phyloP scores from a whole-genome alignment of 2,113 vertebrate species.

The Salvelinus alpinus region DNA sequence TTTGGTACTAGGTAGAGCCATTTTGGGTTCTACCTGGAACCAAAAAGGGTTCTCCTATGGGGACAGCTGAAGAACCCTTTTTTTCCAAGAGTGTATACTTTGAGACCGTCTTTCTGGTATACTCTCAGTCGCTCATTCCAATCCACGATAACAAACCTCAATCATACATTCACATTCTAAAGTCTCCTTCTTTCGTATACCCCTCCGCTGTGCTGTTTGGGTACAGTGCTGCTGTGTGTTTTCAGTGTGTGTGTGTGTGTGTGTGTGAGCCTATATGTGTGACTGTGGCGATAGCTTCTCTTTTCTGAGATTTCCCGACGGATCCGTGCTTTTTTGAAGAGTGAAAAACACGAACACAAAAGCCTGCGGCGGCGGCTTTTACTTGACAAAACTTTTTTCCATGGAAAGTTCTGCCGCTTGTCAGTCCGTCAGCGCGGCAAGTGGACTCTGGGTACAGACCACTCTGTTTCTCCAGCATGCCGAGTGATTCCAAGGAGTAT shows the following conservation, averaged over 20 bases:
- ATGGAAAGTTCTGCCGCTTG: constrained; percentile 73
- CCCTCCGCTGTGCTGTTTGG: constrained; percentile 10
- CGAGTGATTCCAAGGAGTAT: constrained; percentile 68
- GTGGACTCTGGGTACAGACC: constrained; percentile 58
- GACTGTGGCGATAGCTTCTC: constrained; percentile 24
- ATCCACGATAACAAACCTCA: background rate
- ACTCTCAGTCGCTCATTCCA: background rate
- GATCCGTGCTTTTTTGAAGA: constrained; percentile 63
- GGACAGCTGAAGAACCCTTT: too few relatives aligned
- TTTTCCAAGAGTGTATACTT: background rate
- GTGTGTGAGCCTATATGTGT: background rate
- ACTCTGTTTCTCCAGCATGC: constrained; percentile 65
- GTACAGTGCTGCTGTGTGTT: background rate
- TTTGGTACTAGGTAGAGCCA: too few relatives aligned
- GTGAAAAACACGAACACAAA: constrained; percentile 61
- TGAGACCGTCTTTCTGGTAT: background rate
- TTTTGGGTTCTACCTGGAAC: too few relatives aligned
- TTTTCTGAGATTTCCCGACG: constrained; percentile 64
- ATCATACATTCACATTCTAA: background rate
- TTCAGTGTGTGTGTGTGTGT: background rate
- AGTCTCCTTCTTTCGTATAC: background rate
- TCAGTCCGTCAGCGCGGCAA: constrained; percentile 62
- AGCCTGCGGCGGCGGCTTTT: constrained; percentile 36
- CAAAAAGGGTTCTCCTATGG: too few relatives aligned
- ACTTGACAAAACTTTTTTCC: constrained; percentile 66